Conservation (phyloP, 2,113 vertebrate species). For the Sylvicapra grimmia region DNA sequence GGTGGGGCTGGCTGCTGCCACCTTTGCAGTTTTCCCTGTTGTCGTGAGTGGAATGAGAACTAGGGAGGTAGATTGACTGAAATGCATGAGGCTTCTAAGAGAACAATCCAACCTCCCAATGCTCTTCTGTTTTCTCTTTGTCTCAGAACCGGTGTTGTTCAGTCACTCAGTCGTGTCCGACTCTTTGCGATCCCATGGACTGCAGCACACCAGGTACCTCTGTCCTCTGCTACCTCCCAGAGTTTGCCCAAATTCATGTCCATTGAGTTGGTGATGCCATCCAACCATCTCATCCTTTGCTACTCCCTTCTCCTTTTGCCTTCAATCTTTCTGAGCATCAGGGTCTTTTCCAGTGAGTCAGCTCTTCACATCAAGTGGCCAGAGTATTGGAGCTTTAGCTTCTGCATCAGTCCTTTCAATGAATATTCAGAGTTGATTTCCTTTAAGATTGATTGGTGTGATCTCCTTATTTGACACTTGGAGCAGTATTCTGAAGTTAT, state of each 20-base stretch:
- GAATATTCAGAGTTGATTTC: neutral
- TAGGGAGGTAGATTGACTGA: neutral
- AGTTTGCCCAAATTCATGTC: neutral
- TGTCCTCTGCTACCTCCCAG: neutral
- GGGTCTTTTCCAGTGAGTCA: neutral
- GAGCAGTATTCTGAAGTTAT: neutral
- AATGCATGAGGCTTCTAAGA: neutral
- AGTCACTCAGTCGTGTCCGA: rapidly evolving
- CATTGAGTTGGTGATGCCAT: neutral
- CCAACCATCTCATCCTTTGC: neutral
- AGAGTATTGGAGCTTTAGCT: neutral
- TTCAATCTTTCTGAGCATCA: neutral
- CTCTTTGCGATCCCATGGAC: neutral
- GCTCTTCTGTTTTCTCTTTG: neutral
- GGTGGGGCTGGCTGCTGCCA: too few relatives aligned
- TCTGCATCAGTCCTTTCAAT: neutral
- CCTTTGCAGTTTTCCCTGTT: neutral
- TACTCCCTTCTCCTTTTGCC: neutral
- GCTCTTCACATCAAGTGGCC: neutral
- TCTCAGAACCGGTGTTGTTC: neutral
- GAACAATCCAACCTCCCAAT: neutral
- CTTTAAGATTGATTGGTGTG: neutral
- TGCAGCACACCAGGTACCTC: neutral
- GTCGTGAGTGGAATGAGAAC: neutral
- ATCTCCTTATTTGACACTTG: neutral